A percentile compares a stretch with the other conserved stretches of the same genome.
Evolutionary conservation across 2,113 vertebrate species (phyloP).

Genomic region (Polyodon spathula): DNA sequence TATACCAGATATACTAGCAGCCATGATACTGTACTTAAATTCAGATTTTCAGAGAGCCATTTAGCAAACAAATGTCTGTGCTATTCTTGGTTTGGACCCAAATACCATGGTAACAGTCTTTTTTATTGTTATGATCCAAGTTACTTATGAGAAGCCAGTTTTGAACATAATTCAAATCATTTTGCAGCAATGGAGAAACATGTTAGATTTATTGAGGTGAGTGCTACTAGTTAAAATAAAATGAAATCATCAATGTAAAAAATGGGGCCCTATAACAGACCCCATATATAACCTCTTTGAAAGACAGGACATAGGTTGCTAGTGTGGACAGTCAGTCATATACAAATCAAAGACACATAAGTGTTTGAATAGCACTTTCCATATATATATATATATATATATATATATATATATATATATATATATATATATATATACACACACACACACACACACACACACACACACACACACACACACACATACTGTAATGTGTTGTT

Average conservation of each 20-base stretch:
- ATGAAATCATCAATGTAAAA: not conserved
- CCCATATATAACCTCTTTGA: not conserved
- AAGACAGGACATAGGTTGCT: not conserved
- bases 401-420: no score
- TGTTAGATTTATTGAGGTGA: not conserved
- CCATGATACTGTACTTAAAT: not conserved
- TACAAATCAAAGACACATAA: no score
- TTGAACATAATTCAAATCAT: not conserved
- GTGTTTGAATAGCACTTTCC: no score
- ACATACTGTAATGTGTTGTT: no score
- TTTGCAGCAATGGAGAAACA: constrained; percentile 2
- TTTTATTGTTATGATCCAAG: constrained; percentile 3
- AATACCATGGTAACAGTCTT: not conserved
- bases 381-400: no score
- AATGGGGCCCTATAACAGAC: not conserved
- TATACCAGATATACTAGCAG: not conserved
- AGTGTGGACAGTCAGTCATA: no score
- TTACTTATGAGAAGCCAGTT: not conserved
- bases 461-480: no score
- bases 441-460: no score
- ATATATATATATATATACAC: no score
- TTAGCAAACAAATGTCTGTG: not conserved
- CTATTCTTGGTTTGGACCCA: not conserved
- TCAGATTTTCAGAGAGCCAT: not conserved
- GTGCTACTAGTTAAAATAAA: not conserved